These are phyloP conservation scores for Scaptomyza pallida DNA, from an alignment of 1,140 invertebrate species.

Conservation along the genomic window DNA sequence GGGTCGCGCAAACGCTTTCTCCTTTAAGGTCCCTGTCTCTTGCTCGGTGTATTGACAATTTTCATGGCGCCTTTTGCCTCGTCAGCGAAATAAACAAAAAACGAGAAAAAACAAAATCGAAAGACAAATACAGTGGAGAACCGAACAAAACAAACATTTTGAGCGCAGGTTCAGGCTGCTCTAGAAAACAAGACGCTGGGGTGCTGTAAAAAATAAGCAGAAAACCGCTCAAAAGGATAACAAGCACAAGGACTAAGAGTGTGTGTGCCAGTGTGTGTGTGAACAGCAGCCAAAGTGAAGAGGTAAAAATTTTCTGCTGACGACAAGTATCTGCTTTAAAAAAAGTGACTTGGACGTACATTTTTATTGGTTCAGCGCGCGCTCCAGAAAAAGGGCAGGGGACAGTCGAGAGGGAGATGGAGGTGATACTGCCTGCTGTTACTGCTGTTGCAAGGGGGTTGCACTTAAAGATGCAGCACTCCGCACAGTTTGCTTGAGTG, in stretches of 20 bases:
- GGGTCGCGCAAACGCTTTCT: constrained; percentile 30
- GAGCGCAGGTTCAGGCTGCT: constrained; percentile 40
- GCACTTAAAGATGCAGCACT: constrained; percentile 58
- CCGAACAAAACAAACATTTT: constrained; percentile 78
- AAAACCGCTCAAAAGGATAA: constrained; percentile 48
- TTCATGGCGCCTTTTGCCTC: constrained; percentile 69
- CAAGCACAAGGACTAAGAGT: constrained; percentile 18
- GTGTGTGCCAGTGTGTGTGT: constrained; percentile 14
- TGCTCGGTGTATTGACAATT: constrained; percentile 78
- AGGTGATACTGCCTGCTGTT: too few species aligned
- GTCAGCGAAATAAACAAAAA: constrained; percentile 83
- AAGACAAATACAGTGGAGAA: constrained; percentile 78
- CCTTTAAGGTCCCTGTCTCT: neutral
- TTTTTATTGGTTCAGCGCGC: constrained; percentile 79
- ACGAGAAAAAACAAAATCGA: constrained; percentile 46
- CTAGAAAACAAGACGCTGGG: constrained; percentile 71
- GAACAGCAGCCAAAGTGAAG: constrained; percentile 52
- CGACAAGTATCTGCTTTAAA: constrained; percentile 72
- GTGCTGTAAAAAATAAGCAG: constrained; percentile 74
- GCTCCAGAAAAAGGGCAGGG: constrained; percentile 16
- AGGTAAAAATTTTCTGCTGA: constrained; percentile 81
- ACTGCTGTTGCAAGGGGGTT: constrained; percentile 40
- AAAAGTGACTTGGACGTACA: constrained; percentile 60
- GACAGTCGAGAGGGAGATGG: too few species aligned
- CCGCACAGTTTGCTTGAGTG: constrained; percentile 69